phyloP scores from a whole-genome alignment of 2,888 invertebrate genomes.

The Theretra japonica region DNA sequence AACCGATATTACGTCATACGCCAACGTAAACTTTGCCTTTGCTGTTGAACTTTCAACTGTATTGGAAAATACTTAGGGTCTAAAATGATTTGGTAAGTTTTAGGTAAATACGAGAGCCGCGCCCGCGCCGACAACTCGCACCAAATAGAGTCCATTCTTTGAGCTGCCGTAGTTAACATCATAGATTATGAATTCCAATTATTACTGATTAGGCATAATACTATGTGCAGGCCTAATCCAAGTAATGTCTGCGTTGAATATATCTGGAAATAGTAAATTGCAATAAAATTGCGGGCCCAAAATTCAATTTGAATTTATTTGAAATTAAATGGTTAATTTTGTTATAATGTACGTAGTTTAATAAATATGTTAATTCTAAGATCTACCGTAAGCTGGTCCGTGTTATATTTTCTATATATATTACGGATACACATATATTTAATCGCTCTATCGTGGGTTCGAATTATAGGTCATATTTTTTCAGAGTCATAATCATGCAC shows the following conservation, averaged over 20 bases:
- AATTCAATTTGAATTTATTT: no score
- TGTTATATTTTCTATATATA: no score
- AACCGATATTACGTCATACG: conserved; percentile 59
- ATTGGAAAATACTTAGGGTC: conserved; percentile 38
- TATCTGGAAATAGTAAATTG: background rate
- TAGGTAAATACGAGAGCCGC: conserved; percentile 51
- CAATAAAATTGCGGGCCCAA: background rate
- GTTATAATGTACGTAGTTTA: no score
- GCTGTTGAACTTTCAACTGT: conserved; percentile 44
- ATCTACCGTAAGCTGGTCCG: no score
- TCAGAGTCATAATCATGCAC: no score
- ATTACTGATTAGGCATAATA: conserved; percentile 34
- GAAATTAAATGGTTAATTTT: no score
- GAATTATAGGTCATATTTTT: no score
- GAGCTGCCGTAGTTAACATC: conserved; percentile 67
- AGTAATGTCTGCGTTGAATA: background rate
- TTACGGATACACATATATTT: no score
- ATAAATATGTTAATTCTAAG: no score
- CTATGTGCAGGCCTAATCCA: background rate
- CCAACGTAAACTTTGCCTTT: conserved; percentile 8
- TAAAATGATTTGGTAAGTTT: conserved; percentile 44
- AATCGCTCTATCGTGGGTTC: no score
- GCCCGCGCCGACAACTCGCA: conserved; percentile 58
- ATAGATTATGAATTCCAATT: conserved; percentile 52
- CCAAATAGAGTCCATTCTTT: conserved; percentile 65